Evolutionary conservation across 2,113 vertebrate species (phyloP), one percentile per base, ranked within the genome.

Genomic region (Mormoops blainvillei): DNA sequence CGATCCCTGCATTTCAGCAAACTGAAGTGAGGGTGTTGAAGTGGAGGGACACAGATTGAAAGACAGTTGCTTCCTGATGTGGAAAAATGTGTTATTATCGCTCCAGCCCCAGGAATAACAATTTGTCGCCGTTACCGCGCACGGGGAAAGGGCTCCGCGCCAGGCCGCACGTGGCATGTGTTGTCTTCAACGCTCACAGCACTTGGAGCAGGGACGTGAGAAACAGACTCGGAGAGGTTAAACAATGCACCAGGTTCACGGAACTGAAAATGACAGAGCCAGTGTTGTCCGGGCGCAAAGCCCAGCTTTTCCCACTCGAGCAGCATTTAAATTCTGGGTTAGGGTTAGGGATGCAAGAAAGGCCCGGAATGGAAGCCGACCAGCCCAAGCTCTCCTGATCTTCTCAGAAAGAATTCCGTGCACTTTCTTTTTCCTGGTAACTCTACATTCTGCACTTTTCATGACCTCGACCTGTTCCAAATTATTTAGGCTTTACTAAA

Each of bases 111-210:
- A 24, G 68, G 0, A 11, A 3, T 2, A 33, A 41, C 54, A 38
- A 50, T 5, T 31, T 48, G 36, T 2, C 18, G 9, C 18, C 41
- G 43, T 1, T 33, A 14, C 16, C 19, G 13, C 31, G 24, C 36
- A 0, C 2, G 2, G 2, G 3, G 9, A 33, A 45, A 13, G 28
- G 1, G 12, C 33, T 54, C 26, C 11, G 2, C 20, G 5, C n/a
- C n/a, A 3, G 3, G 12, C 38, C 5, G 13, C 9, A 9, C 4
- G 9, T 5, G 11, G 26, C 22, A 13, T 0, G 0, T 19, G 26
- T 31, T 71, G 41, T 33, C 8, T 20, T 26, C n/a, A 74, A 4
- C 31, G 68, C 36, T 12, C 52, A 31, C 0, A 1, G 9, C 28
- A 1, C 2, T 22, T 28, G 31, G 58, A 18, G 13, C 4, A 14